phyloP scores from a whole-genome alignment of 2,888 invertebrate species.

The Biston betularia region DNA sequence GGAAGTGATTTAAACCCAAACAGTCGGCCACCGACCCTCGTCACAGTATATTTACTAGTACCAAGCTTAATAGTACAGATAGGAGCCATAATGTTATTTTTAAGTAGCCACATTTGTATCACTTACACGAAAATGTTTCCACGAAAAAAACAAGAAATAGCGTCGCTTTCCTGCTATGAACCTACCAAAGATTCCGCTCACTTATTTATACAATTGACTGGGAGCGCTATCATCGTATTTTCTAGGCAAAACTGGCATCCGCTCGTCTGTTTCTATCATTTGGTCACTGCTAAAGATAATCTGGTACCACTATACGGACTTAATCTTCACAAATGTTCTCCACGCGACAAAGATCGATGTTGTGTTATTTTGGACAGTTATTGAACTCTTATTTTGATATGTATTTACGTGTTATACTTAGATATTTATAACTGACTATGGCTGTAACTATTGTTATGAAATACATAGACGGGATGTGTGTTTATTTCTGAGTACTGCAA shows the following conservation, averaged over 20 bases:
- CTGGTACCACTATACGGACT: background rate
- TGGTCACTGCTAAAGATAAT: background rate
- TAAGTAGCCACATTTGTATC: constrained; percentile 26
- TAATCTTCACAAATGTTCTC: constrained; percentile 3
- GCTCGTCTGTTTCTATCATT: background rate
- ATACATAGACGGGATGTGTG: too few relatives aligned
- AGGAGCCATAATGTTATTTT: constrained; percentile 32
- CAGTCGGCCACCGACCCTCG: constrained; percentile 21
- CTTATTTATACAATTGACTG: background rate
- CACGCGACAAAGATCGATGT: constrained; percentile 9
- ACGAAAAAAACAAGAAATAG: constrained; percentile 11
- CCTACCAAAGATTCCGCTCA: background rate
- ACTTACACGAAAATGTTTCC: constrained; percentile 17
- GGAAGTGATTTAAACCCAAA: constrained; percentile 22
- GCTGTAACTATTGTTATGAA: too few relatives aligned
- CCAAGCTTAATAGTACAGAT: constrained; percentile 24
- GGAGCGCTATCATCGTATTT: background rate
- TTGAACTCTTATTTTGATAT: constrained; percentile 11
- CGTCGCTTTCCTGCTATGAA: background rate
- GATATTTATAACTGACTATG: too few relatives aligned
- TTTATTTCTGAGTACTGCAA: too few relatives aligned
- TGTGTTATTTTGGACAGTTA: constrained; percentile 2
- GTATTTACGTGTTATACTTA: background rate
- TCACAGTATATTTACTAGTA: constrained; percentile 5
- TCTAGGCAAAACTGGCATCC: background rate